Evolutionary conservation across 2,888 invertebrate genomes (phyloP).

Genomic region (Lasioglossum malachurum): DNA sequence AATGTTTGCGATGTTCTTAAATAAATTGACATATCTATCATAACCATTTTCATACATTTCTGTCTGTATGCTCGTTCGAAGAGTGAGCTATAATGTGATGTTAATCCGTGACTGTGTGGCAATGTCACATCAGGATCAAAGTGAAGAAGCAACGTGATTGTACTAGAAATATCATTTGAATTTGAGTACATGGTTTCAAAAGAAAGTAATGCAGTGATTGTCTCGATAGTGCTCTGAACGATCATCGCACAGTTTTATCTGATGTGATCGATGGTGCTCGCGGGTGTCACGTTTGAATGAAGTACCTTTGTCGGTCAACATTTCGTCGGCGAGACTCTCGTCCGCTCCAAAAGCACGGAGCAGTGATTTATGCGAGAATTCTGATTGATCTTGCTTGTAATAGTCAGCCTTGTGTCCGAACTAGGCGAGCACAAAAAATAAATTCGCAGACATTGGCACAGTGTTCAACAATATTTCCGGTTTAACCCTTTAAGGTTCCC

Average conservation of each 20-base stretch:
- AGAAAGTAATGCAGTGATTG: conserved; percentile 24
- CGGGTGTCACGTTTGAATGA: conserved; percentile 42
- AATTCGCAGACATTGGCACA: neutral
- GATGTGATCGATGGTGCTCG: conserved; percentile 39
- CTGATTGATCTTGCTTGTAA: conserved; percentile 89
- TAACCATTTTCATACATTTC: conserved; percentile 1
- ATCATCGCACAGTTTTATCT: conserved; percentile 30
- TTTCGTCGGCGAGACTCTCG: conserved; percentile 88
- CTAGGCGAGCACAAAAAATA: conserved; percentile 85
- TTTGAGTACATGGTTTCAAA: neutral
- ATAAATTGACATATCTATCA: neutral
- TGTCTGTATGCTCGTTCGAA: neutral
- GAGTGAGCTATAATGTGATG: neutral
- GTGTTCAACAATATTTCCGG: neutral
- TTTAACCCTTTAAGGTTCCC: neutral
- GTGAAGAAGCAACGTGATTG: conserved; percentile 40
- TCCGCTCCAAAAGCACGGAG: conserved; percentile 90
- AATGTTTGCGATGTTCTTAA: neutral
- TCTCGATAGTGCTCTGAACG: conserved; percentile 38
- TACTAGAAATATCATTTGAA: conserved; percentile 3
- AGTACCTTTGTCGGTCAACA: conserved; percentile 92
- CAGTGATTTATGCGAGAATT: conserved; percentile 89
- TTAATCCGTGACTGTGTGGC: conserved; percentile 13
- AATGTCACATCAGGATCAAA: conserved; percentile 2
- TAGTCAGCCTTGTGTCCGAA: conserved; percentile 92